Conservation (phyloP, 2,113 vertebrate species). For the Xenopus tropicalis region UCB_Xtro_10.0 CM004443.2:98231001-98231500, state of each 20-base stretch:
- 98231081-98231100: slow-evolving; percentile 69
- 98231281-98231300: not conserved
- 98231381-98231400: no score
- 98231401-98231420: no score
- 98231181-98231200: slow-evolving; percentile 86
- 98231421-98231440: not conserved
- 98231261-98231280: not conserved
- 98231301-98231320: no score
- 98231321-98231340: no score
- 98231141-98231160: slow-evolving; percentile 64
- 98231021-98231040: slow-evolving; percentile 80
- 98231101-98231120: slow-evolving; percentile 71
- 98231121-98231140: slow-evolving; percentile 58
- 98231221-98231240: slow-evolving; percentile 85
- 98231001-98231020: slow-evolving; percentile 70
- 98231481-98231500: no score
- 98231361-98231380: no score
- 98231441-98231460: no score
- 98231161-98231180: slow-evolving; percentile 88
- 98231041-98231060: slow-evolving; percentile 80
- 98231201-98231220: slow-evolving; percentile 93
- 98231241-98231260: not conserved
- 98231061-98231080: slow-evolving; percentile 76
- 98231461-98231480: no score
- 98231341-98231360: no score